Conservation (phyloP, 2,113 vertebrate species). For the Protobothrops mucrosquamatus region DNA sequence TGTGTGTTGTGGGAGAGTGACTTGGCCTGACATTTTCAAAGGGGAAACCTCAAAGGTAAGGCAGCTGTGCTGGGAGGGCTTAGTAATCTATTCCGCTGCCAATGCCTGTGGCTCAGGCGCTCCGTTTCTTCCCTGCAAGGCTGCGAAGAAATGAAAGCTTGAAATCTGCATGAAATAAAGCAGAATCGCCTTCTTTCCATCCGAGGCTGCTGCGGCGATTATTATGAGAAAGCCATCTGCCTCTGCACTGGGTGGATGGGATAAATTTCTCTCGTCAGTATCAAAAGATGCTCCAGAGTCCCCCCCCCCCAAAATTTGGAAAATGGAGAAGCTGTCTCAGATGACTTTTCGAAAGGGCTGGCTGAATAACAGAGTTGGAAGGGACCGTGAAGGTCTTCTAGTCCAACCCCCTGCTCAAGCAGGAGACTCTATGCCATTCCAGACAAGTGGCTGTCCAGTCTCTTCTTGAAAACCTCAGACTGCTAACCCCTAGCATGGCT, state of each 20-base stretch:
- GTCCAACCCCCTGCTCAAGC: not conserved
- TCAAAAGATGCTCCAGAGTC: not conserved
- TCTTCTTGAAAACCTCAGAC: not conserved
- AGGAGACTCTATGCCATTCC: not conserved
- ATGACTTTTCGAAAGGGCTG: not conserved
- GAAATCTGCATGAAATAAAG: constrained; percentile 35
- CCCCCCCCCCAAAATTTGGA: not conserved
- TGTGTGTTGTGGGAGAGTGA: not conserved
- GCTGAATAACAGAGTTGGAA: not conserved
- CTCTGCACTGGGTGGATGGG: too few relatives aligned
- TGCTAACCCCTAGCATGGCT: not conserved
- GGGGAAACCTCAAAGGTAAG: constrained; percentile 14
- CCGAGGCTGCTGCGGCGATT: not conserved
- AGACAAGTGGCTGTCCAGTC: not conserved
- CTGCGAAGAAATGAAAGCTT: constrained; percentile 28
- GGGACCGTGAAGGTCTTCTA: not conserved
- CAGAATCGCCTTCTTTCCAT: constrained; percentile 13
- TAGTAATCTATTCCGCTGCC: not conserved
- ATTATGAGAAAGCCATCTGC: not conserved
- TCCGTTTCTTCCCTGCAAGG: not conserved
- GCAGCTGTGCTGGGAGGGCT: not conserved
- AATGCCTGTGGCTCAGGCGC: not conserved
- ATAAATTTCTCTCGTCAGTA: not conserved
- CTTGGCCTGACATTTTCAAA: not conserved
- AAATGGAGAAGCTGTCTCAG: not conserved